Evolutionary conservation across 1,140 invertebrate species (phyloP).

Genomic region (Atta colombica): DNA sequence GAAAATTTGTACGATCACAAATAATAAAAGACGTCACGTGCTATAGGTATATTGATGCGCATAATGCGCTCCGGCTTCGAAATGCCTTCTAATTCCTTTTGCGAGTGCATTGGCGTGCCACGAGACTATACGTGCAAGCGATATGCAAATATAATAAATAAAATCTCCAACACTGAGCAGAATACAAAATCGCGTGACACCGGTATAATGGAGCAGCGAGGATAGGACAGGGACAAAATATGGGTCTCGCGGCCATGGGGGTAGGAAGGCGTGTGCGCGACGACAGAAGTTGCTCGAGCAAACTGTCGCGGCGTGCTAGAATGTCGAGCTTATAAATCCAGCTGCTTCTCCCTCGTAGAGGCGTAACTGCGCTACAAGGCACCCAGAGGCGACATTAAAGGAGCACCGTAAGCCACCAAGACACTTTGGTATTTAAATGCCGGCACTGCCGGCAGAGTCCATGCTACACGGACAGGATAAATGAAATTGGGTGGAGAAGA

Average conservation of each 20-base stretch:
- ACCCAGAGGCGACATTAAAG: slow-evolving; percentile 76
- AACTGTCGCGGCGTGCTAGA: slow-evolving; percentile 34
- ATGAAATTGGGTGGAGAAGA: slow-evolving; percentile 68
- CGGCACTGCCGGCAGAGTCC: slow-evolving; percentile 57
- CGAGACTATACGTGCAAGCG: not conserved
- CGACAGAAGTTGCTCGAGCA: slow-evolving; percentile 54
- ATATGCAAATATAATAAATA: slow-evolving; percentile 64
- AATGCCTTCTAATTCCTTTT: slow-evolving; percentile 2
- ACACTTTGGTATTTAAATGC: slow-evolving; percentile 84
- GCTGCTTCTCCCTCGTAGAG: slow-evolving; percentile 20
- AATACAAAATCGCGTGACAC: slow-evolving; percentile 56
- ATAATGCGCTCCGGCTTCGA: not conserved
- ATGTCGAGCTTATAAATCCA: slow-evolving; percentile 66
- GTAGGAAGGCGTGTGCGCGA: slow-evolving; percentile 61
- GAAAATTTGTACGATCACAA: not conserved
- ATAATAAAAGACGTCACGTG: not conserved
- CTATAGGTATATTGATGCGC: not conserved
- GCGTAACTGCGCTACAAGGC: slow-evolving; percentile 62
- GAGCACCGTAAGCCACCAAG: slow-evolving; percentile 71
- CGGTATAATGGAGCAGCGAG: slow-evolving; percentile 50
- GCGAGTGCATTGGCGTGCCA: slow-evolving; percentile 1
- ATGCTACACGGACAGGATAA: slow-evolving; percentile 48
- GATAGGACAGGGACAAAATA: slow-evolving; percentile 72
- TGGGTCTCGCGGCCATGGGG: slow-evolving; percentile 78
- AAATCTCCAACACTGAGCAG: slow-evolving; percentile 33